Evolutionary conservation across 2,888 invertebrate genomes (phyloP), one percentile per base, ranked within the genome.

Genomic region (Ellobium chinense): DNA sequence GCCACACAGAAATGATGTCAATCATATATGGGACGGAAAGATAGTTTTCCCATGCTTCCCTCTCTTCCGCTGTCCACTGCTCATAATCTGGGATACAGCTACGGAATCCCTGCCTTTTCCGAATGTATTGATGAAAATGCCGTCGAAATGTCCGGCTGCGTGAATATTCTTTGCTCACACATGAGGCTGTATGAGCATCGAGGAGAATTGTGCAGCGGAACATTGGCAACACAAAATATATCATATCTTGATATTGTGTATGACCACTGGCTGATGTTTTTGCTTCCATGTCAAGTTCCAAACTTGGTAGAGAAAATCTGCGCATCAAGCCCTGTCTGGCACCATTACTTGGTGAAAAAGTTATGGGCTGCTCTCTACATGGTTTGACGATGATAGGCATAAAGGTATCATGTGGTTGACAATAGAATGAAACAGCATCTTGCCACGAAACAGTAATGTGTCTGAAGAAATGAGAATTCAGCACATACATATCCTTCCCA

Each of bases 101-200:
- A 27, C 68, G n/a, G 36, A 85, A 86, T 24, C 77, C 81, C 31
- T 60, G 74, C 0, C 74, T 72, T 12, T 62, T 83, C 34, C 79
- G 73, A 0, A 89, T 56, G 72, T 79, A 86, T 29, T 80, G 82
- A 9, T 87, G 63, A 82, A 89, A 88, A 29, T 85, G 81, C 69
- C 80, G 79, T 60, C 89, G 82, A 78, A 89, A 89, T n/a, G 37
- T 84, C 36, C 74, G 73, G 12, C 87, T 87, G 29, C 74, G 39
- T 27, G 73, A 70, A 21, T 87, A 29, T 70, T 87, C 87, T 54
- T 72, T 66, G 21, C 83, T 79, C 12, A 87, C 75, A 82, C 85
- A 87, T 46, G 85, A 85, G 1, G 88, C 89, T n/a, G 89, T 58
- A 81, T 89, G 88, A 18, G 88, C 87, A 46, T 88, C 87, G 37